Conservation (phyloP, 37 sponge, comb jelly and placozoan genomes). For the Ianthella basta region DNA sequence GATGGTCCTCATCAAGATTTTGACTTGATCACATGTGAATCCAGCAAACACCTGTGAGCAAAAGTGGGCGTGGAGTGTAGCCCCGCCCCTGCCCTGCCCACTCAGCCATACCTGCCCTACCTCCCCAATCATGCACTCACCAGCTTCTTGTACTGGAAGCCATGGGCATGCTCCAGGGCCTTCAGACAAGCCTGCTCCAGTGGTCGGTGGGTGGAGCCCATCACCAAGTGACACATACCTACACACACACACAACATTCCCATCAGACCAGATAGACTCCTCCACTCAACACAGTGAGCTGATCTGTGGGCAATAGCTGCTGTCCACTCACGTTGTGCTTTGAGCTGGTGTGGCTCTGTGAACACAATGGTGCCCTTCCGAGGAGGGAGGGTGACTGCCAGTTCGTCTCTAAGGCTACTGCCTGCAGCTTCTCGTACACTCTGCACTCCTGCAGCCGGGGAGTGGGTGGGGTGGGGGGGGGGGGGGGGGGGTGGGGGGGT, state of each 20-base stretch:
- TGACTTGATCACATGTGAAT: background rate
- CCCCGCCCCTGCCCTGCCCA: background rate
- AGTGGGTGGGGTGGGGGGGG: no score
- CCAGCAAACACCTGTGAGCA: constrained; percentile 23
- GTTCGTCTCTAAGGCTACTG: background rate
- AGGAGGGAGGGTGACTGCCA: background rate
- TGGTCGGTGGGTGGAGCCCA: background rate
- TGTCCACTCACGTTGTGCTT: background rate
- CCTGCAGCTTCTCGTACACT: background rate
- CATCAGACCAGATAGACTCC: no score
- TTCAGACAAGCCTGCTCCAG: background rate
- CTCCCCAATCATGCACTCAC: background rate
- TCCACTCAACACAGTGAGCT: no score
- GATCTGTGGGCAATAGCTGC: no score
- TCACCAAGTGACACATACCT: background rate
- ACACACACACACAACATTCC: no score
- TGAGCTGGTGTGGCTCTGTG: background rate
- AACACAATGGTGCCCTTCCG: background rate
- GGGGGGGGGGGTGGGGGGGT: no score
- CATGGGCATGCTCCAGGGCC: constrained; percentile 4
- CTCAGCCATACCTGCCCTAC: background rate
- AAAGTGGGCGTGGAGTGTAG: background rate
- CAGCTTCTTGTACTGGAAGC: background rate
- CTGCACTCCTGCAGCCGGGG: background rate
- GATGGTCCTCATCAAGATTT: constrained; percentile 16